Conservation (phyloP, 2,113 vertebrate species). For the Blennius ocellaris region DNA sequence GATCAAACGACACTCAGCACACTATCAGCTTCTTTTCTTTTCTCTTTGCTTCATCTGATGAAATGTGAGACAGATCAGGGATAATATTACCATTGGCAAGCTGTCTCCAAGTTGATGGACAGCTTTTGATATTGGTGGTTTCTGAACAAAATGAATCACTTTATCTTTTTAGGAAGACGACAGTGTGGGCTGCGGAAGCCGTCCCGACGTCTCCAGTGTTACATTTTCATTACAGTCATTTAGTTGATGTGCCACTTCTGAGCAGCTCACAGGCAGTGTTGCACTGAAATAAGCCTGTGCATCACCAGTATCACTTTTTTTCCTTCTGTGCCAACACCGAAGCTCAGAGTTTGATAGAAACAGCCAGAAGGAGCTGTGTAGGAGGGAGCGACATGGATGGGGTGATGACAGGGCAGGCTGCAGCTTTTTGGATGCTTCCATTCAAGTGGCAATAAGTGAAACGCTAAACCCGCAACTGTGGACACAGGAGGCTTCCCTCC, state of each 20-base stretch:
- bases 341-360: conserved; percentile 18
- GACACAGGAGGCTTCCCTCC: background rate
- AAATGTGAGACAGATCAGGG: conserved; percentile 52
- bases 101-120: conserved; percentile 55
- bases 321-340: conserved; percentile 15
- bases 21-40: conserved; percentile 21
- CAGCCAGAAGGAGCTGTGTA: conserved; percentile 42
- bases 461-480: conserved; percentile 13
- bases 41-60: conserved; percentile 38
- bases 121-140: conserved; percentile 54
- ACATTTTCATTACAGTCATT: conserved; percentile 53
- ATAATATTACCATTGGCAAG: conserved; percentile 49
- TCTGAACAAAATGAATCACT: conserved; percentile 55
- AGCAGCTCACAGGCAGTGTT: conserved; percentile 25
- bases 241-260: conserved; percentile 36
- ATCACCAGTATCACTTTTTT: conserved; percentile 22
- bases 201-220: conserved; percentile 48
- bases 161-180: conserved; percentile 44
- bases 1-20: conserved; percentile 54
- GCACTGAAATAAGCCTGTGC: conserved; percentile 48
- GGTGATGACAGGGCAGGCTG: conserved; percentile 37
- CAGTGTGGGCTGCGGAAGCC: conserved; percentile 25
- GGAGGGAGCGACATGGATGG: conserved; percentile 53
- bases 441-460: conserved; percentile 23
- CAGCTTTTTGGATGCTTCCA: conserved; percentile 31